Evolutionary conservation across 2,113 vertebrate species (phyloP), one percentile per base, ranked within the genome.

Genomic region (Galbula dea): DNA sequence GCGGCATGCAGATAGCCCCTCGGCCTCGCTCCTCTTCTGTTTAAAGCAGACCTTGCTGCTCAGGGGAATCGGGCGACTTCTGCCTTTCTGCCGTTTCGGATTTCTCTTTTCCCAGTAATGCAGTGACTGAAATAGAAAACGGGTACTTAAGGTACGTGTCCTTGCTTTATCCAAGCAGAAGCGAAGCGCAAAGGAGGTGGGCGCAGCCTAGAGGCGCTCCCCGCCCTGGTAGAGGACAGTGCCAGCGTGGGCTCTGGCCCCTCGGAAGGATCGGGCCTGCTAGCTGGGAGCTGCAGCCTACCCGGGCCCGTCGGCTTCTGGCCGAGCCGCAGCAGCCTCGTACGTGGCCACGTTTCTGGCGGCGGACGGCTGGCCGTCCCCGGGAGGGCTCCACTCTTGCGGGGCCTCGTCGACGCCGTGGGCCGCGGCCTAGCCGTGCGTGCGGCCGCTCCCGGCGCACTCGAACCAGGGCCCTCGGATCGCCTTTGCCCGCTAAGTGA

Each of bases 111-210:
- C 24, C 14, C n/a, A 13, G 43, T 20, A 22, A 7, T 1, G 57
- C 65, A 2, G 20, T 0, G 71, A 3, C 3, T 30, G 29, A 12
- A 20, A 30, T 0, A 16, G 16, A 23, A 20, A 13, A 3, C 0
- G 36, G 23, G 2, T 6, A 2, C 8, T 54, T 48, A 3, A 14
- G 2, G 1, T 1, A 7, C 11, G 3, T 1, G 23, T 1, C 23
- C 4, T 4, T 4, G 22, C 57, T 32, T 6, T 6, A 15, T 1
- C 36, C 4, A 1, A 3, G 1, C 2, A 15, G 7, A 8, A 10
- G 4, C 1, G 36, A 24, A 6, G 43, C 48, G 11, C 48, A 4
- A 12, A 11, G 34, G 8, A 7, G 29, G 14, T 0, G 7, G 54
- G 1, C 2, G 26, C 19, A 5, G 34, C 11, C n/a, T 14, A 2